Base-by-base conservation (phyloP, 2,797 vertebrate species). In the Setipinna tenuifilis region DNA sequence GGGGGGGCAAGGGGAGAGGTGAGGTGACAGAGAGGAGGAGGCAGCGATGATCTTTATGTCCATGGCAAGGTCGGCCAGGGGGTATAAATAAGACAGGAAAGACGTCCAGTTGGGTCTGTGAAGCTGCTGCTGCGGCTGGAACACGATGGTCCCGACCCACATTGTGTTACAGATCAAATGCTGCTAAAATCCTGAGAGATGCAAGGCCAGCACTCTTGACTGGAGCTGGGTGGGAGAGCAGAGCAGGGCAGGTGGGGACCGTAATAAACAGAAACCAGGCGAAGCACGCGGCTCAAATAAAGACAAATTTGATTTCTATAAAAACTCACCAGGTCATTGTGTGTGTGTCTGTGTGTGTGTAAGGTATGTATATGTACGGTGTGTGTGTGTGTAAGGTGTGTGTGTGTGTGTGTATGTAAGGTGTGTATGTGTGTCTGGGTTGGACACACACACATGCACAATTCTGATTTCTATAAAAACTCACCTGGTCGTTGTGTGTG, bases 401-500 rank as follows among this genome's bases (percentile, higher is more conserved):
- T n/a, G n/a, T n/a, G n/a, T n/a, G n/a, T n/a, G n/a, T n/a, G n/a
- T n/a, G n/a, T n/a, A n/a, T n/a, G n/a, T n/a, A n/a, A n/a, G n/a
- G n/a, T n/a, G n/a, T n/a, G n/a, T n/a, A n/a, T n/a, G n/a, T n/a
- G n/a, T n/a, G n/a, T n/a, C n/a, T n/a, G n/a, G n/a, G n/a, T n/a
- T n/a, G n/a, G n/a, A n/a, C n/a, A n/a, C n/a, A n/a, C n/a, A n/a
- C n/a, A n/a, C n/a, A n/a, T n/a, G n/a, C n/a, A n/a, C n/a, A n/a
- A n/a, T n/a, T 82, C 71, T 19, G 82, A 48, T 71, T 28, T 71
- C n/a, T 2, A 68, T 14, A 3, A 54, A 5, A 17, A 84, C 93
- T 87, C 86, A 98, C 98, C 97, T 99, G 98, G 89, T 99, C 98
- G 9, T 96, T 97, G 84, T n/a, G n/a, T n/a, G n/a, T n/a, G n/a